Evolutionary conservation across 2,797 vertebrate genomes (phyloP).

Genomic region (Helicolenus hilgendorfi): DNA sequence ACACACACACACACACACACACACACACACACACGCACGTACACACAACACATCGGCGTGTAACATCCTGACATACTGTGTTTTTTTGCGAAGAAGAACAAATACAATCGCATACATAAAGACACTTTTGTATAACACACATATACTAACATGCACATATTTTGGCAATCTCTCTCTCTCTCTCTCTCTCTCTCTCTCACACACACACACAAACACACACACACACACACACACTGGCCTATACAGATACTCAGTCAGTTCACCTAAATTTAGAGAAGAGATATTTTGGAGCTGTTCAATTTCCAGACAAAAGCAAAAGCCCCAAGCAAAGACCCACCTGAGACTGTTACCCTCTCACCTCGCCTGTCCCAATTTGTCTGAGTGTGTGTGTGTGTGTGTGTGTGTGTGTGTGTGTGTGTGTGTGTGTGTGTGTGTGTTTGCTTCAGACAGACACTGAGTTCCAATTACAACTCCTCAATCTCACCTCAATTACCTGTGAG

Average conservation of each 20-base stretch:
- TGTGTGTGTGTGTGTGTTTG: not conserved
- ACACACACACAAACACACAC: not conserved
- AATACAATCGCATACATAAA: not conserved
- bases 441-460: slow-evolving; percentile 40
- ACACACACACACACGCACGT: not conserved
- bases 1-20: not conserved
- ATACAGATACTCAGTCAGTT: slow-evolving; percentile 4
- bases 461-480: slow-evolving; percentile 65
- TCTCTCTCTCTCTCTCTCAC: too few relatives aligned
- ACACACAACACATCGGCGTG: not conserved
- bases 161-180: not conserved
- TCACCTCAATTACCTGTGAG: slow-evolving; percentile 63
- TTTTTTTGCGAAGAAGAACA: not conserved
- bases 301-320: slow-evolving; percentile 28
- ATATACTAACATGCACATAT: not conserved
- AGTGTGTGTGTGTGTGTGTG: not conserved
- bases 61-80: not conserved
- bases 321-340: slow-evolving; percentile 28
- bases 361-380: not conserved
- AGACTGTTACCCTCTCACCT: slow-evolving; percentile 42
- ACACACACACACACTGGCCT: not conserved
- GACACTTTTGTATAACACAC: not conserved
- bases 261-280: slow-evolving; percentile 9
- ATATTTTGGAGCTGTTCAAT: slow-evolving; percentile 24
- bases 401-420: slow-evolving; percentile 10